These are phyloP conservation scores for Drosophila truncata DNA, from an alignment of 1,140 invertebrate species.

Conservation along the genomic window DNA sequence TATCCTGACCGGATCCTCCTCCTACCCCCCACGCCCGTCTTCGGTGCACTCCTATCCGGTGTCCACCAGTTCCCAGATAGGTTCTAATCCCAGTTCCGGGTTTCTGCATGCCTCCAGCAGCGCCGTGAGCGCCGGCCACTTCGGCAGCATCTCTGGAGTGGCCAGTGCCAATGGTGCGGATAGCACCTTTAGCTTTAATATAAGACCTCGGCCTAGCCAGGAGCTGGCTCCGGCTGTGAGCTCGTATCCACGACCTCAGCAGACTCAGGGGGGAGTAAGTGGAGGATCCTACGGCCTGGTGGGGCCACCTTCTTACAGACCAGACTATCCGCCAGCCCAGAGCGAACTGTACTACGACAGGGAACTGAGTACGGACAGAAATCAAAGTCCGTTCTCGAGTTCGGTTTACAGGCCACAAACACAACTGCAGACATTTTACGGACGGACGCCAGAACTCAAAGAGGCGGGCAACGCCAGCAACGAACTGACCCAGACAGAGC, in stretches of 20 bases:
- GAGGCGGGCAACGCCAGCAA: conserved; percentile 21
- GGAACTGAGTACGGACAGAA: conserved; percentile 41
- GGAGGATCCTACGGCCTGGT: conserved; percentile 53
- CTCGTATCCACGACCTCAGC: conserved; percentile 46
- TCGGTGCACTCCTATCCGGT: conserved; percentile 44
- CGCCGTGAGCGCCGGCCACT: conserved; percentile 64
- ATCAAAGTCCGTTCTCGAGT: conserved; percentile 45
- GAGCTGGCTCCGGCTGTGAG: conserved; percentile 34
- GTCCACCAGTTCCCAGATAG: conserved; percentile 57
- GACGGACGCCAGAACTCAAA: conserved; percentile 55
- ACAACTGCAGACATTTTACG: conserved; percentile 51
- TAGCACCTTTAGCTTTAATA: conserved; percentile 82
- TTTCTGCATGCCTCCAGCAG: conserved; percentile 72
- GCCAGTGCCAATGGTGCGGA: conserved; percentile 78
- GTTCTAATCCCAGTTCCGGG: conserved; percentile 34
- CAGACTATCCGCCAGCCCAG: conserved; percentile 48
- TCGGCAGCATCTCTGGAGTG: conserved; percentile 71
- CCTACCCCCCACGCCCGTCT: conserved; percentile 41
- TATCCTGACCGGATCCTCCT: conserved; percentile 3
- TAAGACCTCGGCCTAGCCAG: conserved; percentile 73
- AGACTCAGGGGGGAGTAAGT: conserved; percentile 8
- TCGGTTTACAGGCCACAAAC: conserved; percentile 22
- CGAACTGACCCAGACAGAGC: conserved; percentile 34
- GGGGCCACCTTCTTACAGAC: conserved; percentile 42
- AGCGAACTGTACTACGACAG: conserved; percentile 67